phyloP scores from a whole-genome alignment of 2,797 vertebrate species.

The Perodicticus potto region DNA sequence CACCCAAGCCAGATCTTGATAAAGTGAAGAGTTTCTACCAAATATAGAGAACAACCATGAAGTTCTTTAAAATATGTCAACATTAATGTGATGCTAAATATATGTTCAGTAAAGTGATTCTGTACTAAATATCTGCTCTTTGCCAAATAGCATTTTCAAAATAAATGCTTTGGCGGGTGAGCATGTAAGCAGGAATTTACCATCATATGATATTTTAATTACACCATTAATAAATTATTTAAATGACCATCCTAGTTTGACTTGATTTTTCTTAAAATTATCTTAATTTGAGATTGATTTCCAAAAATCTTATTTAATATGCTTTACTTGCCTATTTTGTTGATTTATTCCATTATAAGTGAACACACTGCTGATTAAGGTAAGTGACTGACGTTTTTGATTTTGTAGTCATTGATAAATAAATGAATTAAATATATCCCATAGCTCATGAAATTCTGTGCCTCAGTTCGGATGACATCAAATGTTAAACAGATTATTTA shows the following conservation, averaged over 20 bases:
- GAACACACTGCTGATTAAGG: constrained; percentile 3
- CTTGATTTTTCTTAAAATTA: constrained; percentile 35
- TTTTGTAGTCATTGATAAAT: constrained; percentile 81
- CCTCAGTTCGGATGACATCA: constrained; percentile 72
- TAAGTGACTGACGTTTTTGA: constrained; percentile 26
- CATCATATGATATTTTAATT: neutral
- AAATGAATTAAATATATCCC: constrained; percentile 71
- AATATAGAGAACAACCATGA: too few species aligned
- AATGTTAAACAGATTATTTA: constrained; percentile 75
- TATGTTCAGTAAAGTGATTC: neutral
- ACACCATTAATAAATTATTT: constrained; percentile 44
- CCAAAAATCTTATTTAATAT: constrained; percentile 20
- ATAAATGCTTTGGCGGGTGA: neutral
- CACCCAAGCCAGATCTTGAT: too few species aligned
- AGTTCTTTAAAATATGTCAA: neutral
- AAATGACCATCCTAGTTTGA: neutral
- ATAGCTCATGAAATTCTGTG: constrained; percentile 80
- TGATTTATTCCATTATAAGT: constrained; percentile 67
- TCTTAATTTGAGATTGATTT: constrained; percentile 52
- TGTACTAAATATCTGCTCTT: neutral
- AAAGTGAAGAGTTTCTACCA: too few species aligned
- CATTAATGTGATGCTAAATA: neutral
- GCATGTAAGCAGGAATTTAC: neutral
- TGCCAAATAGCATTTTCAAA: neutral
- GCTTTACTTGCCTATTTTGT: constrained; percentile 5